These are phyloP conservation scores for Peromyscus nudipes DNA, from an alignment of 2,797 vertebrate genomes.

Conservation along the genomic window DNA sequence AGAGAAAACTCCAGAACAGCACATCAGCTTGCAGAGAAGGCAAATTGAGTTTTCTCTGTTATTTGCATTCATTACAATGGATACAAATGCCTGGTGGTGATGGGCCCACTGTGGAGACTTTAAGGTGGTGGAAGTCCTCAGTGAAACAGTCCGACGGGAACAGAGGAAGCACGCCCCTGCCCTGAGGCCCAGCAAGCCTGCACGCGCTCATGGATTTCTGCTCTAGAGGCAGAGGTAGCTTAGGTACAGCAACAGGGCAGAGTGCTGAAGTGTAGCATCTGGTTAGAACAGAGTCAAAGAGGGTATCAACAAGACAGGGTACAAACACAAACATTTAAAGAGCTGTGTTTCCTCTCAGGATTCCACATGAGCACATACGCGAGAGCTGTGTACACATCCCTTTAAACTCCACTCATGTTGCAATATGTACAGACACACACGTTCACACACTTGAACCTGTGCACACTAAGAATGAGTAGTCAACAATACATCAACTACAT, in stretches of 20 bases:
- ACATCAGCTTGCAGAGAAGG: neutral
- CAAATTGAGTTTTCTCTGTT: neutral
- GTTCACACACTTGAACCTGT: neutral
- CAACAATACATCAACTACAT: too few species aligned
- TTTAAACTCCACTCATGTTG: neutral
- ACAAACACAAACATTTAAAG: neutral
- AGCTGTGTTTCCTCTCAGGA: neutral
- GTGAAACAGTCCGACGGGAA: too few species aligned
- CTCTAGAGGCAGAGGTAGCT: neutral
- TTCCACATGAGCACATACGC: neutral
- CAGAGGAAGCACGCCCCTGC: rapidly evolving
- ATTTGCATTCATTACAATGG: neutral
- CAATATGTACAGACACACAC: neutral
- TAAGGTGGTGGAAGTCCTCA: neutral
- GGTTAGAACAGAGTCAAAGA: neutral
- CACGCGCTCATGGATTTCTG: neutral
- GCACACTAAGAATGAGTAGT: neutral
- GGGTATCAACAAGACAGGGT: neutral
- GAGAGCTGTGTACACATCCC: too few species aligned
- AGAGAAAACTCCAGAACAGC: neutral
- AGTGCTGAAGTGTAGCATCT: neutral
- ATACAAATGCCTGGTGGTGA: too few species aligned
- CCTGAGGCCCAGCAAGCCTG: neutral
- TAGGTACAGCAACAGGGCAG: neutral
- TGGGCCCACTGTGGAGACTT: neutral